A percentile compares a stretch with the other conserved stretches of the same genome.
Evolutionary conservation across 2,797 vertebrate species (phyloP).

Genomic region (Onychomys arenicola): DNA sequence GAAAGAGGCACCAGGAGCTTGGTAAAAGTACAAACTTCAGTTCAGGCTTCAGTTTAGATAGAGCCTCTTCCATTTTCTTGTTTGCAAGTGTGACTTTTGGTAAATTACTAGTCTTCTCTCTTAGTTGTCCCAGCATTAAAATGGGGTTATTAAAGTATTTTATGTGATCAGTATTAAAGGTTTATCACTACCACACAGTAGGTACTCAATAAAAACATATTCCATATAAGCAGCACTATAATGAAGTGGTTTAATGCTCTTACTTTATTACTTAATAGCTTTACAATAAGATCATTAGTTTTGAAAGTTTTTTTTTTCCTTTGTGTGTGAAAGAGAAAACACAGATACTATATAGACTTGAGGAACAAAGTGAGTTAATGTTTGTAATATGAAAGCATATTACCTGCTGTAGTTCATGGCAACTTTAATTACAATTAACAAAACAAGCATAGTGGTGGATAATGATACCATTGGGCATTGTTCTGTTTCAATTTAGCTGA

Average conservation of each 20-base stretch:
- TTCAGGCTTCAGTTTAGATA: neutral
- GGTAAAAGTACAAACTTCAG: neutral
- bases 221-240: neutral
- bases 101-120: neutral
- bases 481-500: neutral
- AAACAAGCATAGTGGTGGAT: neutral
- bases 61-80: neutral
- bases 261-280: conserved; percentile 34
- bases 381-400: neutral
- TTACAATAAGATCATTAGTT: neutral
- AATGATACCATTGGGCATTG: neutral
- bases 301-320: neutral
- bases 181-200: neutral
- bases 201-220: neutral
- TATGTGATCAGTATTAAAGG: neutral
- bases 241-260: neutral
- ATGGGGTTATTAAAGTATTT: neutral
- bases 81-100: neutral
- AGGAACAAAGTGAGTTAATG: conserved; percentile 3
- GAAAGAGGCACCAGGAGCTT: neutral
- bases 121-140: neutral
- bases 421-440: neutral
- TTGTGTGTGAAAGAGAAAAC: neutral
- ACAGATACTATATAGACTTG: neutral
- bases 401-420: neutral